phyloP scores from a whole-genome alignment of 2,888 invertebrate genomes.

The Flabesymbios commensalis region DNA sequence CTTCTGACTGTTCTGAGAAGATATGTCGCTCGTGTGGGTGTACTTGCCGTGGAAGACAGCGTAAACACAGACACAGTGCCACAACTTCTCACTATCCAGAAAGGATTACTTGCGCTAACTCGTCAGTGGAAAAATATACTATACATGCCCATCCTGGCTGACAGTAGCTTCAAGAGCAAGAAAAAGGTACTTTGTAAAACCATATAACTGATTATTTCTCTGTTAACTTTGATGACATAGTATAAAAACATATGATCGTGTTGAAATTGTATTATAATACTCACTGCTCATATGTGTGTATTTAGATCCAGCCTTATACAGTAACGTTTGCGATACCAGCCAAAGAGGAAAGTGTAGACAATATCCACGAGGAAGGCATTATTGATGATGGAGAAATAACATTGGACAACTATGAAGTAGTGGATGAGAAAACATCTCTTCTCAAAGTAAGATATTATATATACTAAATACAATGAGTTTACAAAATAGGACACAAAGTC shows the following conservation, averaged over 20 bases:
- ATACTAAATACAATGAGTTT: too few relatives aligned
- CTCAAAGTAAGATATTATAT: too few relatives aligned
- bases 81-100: slow-evolving; percentile 82
- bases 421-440: slow-evolving; percentile 75
- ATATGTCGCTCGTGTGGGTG: slow-evolving; percentile 67
- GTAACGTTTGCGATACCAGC: slow-evolving; percentile 79
- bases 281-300: too few relatives aligned
- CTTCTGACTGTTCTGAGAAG: slow-evolving; percentile 81
- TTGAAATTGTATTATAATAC: too few relatives aligned
- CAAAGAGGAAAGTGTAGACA: slow-evolving; percentile 41
- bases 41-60: slow-evolving; percentile 79
- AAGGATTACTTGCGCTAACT: slow-evolving; percentile 93
- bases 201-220: too few relatives aligned
- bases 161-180: slow-evolving; percentile 74
- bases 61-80: slow-evolving; percentile 83
- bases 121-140: slow-evolving; percentile 96
- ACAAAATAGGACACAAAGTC: too few relatives aligned
- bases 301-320: too few relatives aligned
- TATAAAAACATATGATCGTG: too few relatives aligned
- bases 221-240: too few relatives aligned
- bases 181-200: slow-evolving; percentile 70
- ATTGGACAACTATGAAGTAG: slow-evolving; percentile 68
- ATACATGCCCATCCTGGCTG: slow-evolving; percentile 87
- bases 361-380: slow-evolving; percentile 5
- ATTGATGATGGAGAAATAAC: slow-evolving; percentile 24